Evolutionary conservation across 2,888 invertebrate species (phyloP), one percentile per base, ranked within the genome.

Genomic region (Cyclophora punctaria): DNA sequence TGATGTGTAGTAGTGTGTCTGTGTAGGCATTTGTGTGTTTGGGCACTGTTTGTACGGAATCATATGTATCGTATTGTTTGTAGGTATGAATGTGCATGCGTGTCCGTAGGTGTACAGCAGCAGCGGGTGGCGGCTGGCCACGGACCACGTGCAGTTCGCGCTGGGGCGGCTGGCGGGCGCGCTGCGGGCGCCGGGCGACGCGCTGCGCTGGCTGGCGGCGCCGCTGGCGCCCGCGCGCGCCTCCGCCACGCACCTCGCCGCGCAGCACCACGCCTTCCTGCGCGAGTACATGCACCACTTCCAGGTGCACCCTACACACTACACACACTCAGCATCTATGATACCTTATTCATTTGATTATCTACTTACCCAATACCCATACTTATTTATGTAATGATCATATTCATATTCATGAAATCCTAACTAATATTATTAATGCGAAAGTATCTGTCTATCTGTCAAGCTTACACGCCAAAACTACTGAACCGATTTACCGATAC

Each of bases 71-170:
- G 20, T 20, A 20, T 20, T 20, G 20, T 20, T 20, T 20, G 20
- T 20, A 20, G 20, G 20, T 20, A 20, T 20, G 20, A 20, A 20
- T 20, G 20, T 20, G 20, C 20, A 20, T 20, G 20, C 20, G 20
- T 42, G 34, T 41, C 41, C 34, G 35, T 77, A 94, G 92, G 92
- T 95, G 45, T 95, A 94, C 77, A 89, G 90, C 58, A 89, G 89
- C 45, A 94, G 94, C 68, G 94, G 94, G 3, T 98, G 98, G 98
- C 94, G 94, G 60, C 90, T 97, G 62, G 96, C 98, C 3, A 96
- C 96, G 80, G 98, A 98, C 89, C 98, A 98, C 82, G 97, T 98
- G 69, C 95, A 97, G 84, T 97, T 96, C 78, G 97, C 97, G 4
- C 94, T 98, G 69, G 98, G 97, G 2, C 92, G 96, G 60, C 95